Conservation (phyloP, 2,797 vertebrate species). For the Bovichtus variegatus region DNA sequence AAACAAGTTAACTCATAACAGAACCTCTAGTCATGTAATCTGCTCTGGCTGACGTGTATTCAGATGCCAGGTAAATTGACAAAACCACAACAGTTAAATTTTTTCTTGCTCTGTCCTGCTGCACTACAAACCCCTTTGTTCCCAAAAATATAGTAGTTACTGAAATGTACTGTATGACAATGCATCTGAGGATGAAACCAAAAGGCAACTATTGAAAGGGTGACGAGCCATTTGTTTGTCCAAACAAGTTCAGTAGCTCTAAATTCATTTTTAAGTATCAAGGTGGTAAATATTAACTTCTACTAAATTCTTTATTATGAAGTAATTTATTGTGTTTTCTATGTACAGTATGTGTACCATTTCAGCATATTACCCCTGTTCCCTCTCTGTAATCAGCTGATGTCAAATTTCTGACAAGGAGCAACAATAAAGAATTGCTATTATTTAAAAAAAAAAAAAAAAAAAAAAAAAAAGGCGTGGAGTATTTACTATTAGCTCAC, state of each 20-base stretch:
- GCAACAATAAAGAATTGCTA: constrained; percentile 82
- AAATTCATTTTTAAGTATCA: constrained; percentile 80
- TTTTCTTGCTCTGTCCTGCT: constrained; percentile 68
- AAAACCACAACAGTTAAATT: constrained; percentile 48
- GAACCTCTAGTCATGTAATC: constrained; percentile 61
- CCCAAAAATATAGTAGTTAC: constrained; percentile 58
- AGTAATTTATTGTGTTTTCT: constrained; percentile 82
- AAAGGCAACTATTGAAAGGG: constrained; percentile 77
- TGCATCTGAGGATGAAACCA: constrained; percentile 74
- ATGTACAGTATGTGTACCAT: constrained; percentile 83
- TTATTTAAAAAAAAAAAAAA: constrained; percentile 77
- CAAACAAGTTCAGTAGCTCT: constrained; percentile 76
- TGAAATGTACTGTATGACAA: constrained; percentile 73
- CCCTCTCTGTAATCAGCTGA: constrained; percentile 81
- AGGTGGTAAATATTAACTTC: constrained; percentile 80
- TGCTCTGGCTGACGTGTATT: constrained; percentile 52
- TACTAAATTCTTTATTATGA: constrained; percentile 81
- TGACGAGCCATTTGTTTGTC: constrained; percentile 80
- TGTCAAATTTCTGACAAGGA: constrained; percentile 81
- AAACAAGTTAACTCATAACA: constrained; percentile 58
- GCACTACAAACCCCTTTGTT: constrained; percentile 70
- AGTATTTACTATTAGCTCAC: constrained; percentile 13
- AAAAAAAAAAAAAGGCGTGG: too few relatives aligned
- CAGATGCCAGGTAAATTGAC: constrained; percentile 43
- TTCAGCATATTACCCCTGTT: constrained; percentile 76